Evolutionary conservation across 92 coral and sea anemone species (phyloP).

Genomic region (Diadumene lineata): DNA sequence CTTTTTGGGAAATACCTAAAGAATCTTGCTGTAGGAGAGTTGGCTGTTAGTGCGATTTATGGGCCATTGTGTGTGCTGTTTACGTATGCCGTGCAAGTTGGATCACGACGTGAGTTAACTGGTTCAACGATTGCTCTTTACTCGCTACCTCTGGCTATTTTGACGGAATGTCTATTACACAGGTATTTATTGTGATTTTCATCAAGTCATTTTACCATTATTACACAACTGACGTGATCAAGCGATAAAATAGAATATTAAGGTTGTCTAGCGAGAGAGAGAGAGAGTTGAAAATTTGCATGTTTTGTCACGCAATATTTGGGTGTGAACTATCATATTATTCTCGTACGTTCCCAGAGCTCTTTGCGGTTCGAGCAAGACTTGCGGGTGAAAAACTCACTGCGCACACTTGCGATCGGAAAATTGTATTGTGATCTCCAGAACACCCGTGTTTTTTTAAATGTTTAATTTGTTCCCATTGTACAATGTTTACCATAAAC

Average conservation of each 20-base stretch:
- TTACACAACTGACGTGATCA: background rate
- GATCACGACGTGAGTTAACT: constrained; percentile 39
- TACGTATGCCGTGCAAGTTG: constrained; percentile 82
- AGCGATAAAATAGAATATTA: background rate
- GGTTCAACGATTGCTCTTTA: constrained; percentile 35
- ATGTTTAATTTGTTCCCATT: too few species aligned
- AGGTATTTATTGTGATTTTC: constrained; percentile 47
- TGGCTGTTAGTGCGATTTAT: constrained; percentile 71
- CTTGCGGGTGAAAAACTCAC: too few species aligned
- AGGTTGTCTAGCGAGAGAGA: too few species aligned
- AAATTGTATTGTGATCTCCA: too few species aligned
- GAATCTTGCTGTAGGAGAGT: constrained; percentile 68
- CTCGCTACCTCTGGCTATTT: constrained; percentile 78
- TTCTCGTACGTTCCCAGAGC: background rate
- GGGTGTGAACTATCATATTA: background rate
- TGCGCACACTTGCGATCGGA: too few species aligned
- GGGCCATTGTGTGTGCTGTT: constrained; percentile 87
- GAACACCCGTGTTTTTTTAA: too few species aligned
- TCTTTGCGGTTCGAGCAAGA: too few species aligned
- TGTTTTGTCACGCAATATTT: background rate
- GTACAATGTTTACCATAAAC: too few species aligned
- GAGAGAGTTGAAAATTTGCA: background rate
- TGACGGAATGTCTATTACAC: constrained; percentile 85
- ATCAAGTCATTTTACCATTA: background rate
- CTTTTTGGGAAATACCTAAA: constrained; percentile 79